Evolutionary conservation across 2,888 invertebrate genomes (phyloP), one percentile per base, ranked within the genome.

Genomic region (Trichopoda pennipes): DNA sequence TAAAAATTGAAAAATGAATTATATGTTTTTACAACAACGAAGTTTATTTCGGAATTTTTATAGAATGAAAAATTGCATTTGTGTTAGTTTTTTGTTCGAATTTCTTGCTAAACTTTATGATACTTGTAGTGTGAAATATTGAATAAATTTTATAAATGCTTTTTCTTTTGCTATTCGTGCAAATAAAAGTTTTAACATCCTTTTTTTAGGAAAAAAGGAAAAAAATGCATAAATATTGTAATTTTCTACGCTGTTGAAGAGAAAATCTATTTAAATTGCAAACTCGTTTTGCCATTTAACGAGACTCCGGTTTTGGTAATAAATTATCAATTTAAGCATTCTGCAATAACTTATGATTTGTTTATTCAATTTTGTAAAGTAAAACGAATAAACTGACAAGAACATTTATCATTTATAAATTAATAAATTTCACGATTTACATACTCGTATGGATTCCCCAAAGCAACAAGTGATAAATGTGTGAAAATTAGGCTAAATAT

Each of bases 31-130:
- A 49, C 56, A 32, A 32, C 56, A 78, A 51, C 51, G 38, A 72
- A 77, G 77, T 77, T 77, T 69, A 63, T 77, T 75, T 63, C 23
- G 38, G 49, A 60, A 76, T 44, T 44, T 60, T 44, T 68, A 7
- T 61, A 23, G 21, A 61, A 76, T 63, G 76, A 77, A 49, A 58
- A 64, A 77, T 64, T 70, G 70, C 63, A 70, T 70, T 64, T 70
- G 63, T 19, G 49, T 56, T 58, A 56, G n/a, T 47, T 49, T 49
- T 17, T 47, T 73, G 19, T 32, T 61, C n/a, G 3, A 17, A 32
- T 38, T 56, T 19, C 47, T 49, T n/a, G 19, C 19, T 42, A 0
- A 58, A 49, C 16, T 53, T 60, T n/a, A 58, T 51, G 19, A 23
- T 17, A 55, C 2, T 64, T 35, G 53, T 28, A 35, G 42, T 44